phyloP scores from a whole-genome alignment of 2,797 vertebrate species.

The Crotalus adamanteus region DNA sequence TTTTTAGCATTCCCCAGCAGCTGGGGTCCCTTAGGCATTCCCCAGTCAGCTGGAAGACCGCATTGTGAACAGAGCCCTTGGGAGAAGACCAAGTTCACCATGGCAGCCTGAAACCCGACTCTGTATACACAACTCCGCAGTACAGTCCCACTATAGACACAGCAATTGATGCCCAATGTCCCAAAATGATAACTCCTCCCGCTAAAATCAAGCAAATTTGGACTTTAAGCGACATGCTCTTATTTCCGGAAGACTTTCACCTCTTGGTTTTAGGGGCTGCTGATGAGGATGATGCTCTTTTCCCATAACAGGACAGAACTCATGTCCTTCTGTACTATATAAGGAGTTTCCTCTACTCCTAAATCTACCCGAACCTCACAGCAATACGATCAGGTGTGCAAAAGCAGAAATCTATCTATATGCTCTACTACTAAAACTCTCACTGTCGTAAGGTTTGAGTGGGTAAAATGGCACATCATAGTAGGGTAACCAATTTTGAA shows the following conservation, averaged over 20 bases:
- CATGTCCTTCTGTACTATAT: background rate
- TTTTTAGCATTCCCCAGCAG: background rate
- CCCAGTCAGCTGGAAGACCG: background rate
- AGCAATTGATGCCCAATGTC: background rate
- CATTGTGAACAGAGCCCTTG: background rate
- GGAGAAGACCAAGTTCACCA: background rate
- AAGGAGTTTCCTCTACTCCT: background rate
- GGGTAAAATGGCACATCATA: background rate
- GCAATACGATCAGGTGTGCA: background rate
- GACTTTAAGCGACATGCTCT: background rate
- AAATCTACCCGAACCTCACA: background rate
- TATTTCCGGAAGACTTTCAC: background rate
- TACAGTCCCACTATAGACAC: background rate
- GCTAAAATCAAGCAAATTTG: background rate
- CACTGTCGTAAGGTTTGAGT: background rate
- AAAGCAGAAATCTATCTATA: background rate
- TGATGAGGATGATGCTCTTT: background rate
- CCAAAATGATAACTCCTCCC: background rate
- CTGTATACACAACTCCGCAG: background rate
- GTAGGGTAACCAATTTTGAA: background rate
- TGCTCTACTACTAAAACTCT: background rate
- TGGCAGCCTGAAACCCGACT: background rate
- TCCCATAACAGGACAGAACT: background rate
- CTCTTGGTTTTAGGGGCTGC: background rate
- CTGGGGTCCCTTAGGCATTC: constrained; percentile 24